A percentile compares a stretch with the other conserved stretches of the same genome.
phyloP scores from a whole-genome alignment of 2,888 invertebrate genomes.

The Anthophora plumipes region DNA sequence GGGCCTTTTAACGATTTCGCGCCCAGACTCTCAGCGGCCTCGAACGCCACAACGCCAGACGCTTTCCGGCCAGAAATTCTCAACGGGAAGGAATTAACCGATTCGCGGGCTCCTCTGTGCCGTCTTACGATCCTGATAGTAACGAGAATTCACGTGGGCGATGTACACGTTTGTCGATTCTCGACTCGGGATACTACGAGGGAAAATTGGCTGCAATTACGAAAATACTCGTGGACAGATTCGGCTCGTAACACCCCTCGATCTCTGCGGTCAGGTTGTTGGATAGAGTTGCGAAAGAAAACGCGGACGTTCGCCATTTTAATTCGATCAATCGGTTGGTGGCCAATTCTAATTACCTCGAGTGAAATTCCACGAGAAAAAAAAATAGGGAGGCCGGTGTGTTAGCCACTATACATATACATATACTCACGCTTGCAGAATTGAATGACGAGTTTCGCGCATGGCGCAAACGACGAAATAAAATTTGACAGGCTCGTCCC shows the following conservation, averaged over 20 bases:
- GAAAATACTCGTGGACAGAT: too few relatives aligned
- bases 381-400: background rate
- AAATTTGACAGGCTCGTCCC: constrained; percentile 6
- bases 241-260: too few relatives aligned
- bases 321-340: constrained; percentile 12
- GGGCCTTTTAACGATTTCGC: constrained; percentile 56
- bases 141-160: background rate
- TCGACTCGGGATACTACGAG: too few relatives aligned
- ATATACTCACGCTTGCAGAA: background rate
- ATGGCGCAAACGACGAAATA: constrained; percentile 4
- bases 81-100: constrained; percentile 8
- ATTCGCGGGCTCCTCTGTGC: constrained; percentile 5
- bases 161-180: too few relatives aligned
- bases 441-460: background rate
- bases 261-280: too few relatives aligned
- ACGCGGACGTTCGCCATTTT: background rate
- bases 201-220: too few relatives aligned
- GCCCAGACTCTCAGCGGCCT: constrained; percentile 13
- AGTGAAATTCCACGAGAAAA: background rate
- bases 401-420: background rate
- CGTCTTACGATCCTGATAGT: background rate
- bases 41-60: constrained; percentile 9
- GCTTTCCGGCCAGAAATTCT: constrained; percentile 2
- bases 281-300: too few relatives aligned
- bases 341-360: constrained; percentile 6